Evolutionary conservation across 1,140 invertebrate genomes (phyloP), one percentile per base, ranked within the genome.

Genomic region (Laodelphax striatellus): DNA sequence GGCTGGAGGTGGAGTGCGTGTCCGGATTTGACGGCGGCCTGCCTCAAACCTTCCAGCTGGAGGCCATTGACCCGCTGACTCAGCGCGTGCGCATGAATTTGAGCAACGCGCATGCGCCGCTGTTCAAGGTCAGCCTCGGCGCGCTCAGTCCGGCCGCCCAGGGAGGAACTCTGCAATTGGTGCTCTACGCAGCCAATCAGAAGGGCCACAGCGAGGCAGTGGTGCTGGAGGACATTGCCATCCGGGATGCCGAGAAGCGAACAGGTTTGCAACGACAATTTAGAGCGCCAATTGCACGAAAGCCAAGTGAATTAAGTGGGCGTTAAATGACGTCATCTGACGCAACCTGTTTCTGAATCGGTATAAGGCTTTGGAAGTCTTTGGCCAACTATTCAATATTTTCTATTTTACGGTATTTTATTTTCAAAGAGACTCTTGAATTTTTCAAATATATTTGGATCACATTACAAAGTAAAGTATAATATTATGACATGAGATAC

Each of bases 201-300:
- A 94, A 94, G 72, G 92, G 91, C 50, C 82, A 84, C 60, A 91
- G 89, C 62, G 88, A 91, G 67, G 80, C 83, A 17, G 81, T 85
- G 55, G 76, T 90, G 0, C 75, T 94, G 13, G 88, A 92, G 69
- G 89, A 91, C 68, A 88, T 90, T 66, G 86, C 88, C 58, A 82
- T 92, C 65, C 87, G 88, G 70, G 89, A 91, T 72, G 87, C 90
- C 5, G 90, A 91, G 66, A 90, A 87, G 70, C 81, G 88, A 69
- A 84, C 87, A 74, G 88, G 90, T 92, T 21, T 5, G 53, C n/a
- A 28, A 2, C 22, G 19, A n/a, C n/a, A n/a, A n/a, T n/a, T n/a
- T n/a, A n/a, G n/a, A n/a, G n/a, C n/a, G n/a, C n/a, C n/a, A n/a
- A n/a, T n/a, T n/a, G n/a, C n/a, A n/a, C n/a, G n/a, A n/a, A n/a